Evolutionary conservation across 2,888 invertebrate species (phyloP).

Genomic region (Caenorhabditis auriculariae): DNA sequence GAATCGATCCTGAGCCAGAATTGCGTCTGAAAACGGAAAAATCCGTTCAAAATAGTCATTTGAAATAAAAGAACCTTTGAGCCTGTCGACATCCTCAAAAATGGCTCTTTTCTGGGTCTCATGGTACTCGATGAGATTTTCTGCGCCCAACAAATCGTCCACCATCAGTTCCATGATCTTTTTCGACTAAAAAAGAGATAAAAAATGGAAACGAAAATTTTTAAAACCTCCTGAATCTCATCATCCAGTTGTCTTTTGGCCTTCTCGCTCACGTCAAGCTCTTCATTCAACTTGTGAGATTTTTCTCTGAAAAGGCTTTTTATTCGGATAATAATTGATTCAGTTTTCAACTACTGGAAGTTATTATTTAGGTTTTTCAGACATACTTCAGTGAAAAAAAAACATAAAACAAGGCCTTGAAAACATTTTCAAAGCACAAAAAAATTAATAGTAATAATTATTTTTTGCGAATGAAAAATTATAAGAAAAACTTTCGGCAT

Average conservation of each 20-base stretch:
- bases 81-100: conserved; percentile 49
- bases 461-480: no score
- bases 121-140: conserved; percentile 36
- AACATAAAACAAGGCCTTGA: no score
- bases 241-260: conserved; percentile 27
- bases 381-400: no score
- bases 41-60: not conserved
- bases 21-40: conserved; percentile 46
- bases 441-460: no score
- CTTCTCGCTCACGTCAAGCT: conserved; percentile 35
- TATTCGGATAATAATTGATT: no score
- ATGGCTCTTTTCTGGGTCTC: conserved; percentile 49
- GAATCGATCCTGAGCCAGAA: conserved; percentile 54
- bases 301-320: no score
- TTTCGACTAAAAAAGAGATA: not conserved
- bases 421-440: no score
- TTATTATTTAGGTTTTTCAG: no score
- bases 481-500: no score
- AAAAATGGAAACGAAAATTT: not conserved
- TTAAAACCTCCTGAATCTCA: conserved; percentile 24
- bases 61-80: conserved; percentile 37
- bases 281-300: conserved; percentile 33
- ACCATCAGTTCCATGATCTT: conserved; percentile 25
- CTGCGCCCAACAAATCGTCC: conserved; percentile 38
- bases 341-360: no score